A percentile compares a stretch with the other conserved stretches of the same genome.
These are phyloP conservation scores for Paradisaea rubra DNA, from an alignment of 2,113 vertebrate species.

Conservation along the genomic window DNA sequence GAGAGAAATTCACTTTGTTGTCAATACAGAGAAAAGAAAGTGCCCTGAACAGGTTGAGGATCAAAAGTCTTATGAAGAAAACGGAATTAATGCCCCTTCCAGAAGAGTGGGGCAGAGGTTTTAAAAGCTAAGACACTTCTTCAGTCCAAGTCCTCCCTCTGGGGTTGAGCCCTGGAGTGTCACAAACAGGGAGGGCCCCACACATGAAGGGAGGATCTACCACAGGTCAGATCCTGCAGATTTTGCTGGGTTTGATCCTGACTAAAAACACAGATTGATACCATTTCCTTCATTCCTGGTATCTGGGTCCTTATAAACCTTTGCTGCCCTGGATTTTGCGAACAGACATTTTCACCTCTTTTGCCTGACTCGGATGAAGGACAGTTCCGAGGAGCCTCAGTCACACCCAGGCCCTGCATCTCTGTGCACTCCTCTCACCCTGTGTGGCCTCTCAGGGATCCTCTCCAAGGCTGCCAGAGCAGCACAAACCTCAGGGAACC, in stretches of 20 bases:
- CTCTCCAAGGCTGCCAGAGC: background rate
- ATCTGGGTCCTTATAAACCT: background rate
- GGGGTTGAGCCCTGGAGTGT: background rate
- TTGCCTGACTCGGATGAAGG: background rate
- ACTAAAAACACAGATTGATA: background rate
- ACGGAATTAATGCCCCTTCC: accelerated
- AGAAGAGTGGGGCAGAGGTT: background rate
- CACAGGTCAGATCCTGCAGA: background rate
- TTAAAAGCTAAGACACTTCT: background rate
- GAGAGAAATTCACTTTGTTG: background rate
- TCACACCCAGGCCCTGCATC: background rate
- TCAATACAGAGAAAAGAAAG: background rate
- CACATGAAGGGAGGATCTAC: background rate
- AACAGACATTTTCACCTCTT: background rate
- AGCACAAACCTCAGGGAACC: background rate
- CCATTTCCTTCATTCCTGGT: background rate
- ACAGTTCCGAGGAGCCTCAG: background rate
- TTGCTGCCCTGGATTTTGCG: background rate
- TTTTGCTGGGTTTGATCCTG: background rate
- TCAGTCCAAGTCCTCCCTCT: background rate
- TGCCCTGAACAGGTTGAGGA: background rate
- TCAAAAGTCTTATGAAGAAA: background rate
- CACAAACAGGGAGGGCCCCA: background rate
- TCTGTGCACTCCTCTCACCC: accelerated
- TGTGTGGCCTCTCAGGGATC: background rate